A percentile compares a stretch with the other conserved stretches of the same genome.
Evolutionary conservation across 2,888 invertebrate genomes (phyloP).

Genomic region (Zhuqinia jingwanae): DNA sequence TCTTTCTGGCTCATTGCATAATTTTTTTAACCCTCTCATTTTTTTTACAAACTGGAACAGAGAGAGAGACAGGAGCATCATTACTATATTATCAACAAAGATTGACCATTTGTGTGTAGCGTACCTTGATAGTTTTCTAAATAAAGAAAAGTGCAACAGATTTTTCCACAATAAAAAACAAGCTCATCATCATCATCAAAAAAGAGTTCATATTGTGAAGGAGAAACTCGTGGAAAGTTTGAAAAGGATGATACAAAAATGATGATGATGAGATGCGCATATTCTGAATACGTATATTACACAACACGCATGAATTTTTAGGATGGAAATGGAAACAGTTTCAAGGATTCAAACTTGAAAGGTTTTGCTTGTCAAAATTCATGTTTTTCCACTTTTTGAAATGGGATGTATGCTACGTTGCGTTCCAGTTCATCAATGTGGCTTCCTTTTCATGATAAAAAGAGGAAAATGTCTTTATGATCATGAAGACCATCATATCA

Average conservation of each 20-base stretch:
- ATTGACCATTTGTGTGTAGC: too few species aligned
- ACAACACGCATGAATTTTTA: background rate
- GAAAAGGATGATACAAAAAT: background rate
- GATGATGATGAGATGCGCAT: constrained; percentile 17
- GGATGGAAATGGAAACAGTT: constrained; percentile 43
- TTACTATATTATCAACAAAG: constrained; percentile 11
- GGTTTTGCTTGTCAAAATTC: constrained; percentile 61
- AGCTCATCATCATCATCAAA: background rate
- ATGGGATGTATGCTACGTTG: constrained; percentile 45
- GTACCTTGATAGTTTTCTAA: too few species aligned
- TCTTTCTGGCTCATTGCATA: constrained; percentile 17
- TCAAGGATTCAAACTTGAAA: constrained; percentile 51
- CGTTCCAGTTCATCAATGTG: too few species aligned
- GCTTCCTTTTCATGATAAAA: constrained; percentile 46
- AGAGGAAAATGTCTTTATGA: constrained; percentile 24
- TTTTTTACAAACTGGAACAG: constrained; percentile 26
- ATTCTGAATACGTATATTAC: too few species aligned
- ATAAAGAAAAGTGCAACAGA: background rate
- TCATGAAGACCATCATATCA: too few species aligned
- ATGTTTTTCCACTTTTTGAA: constrained; percentile 63
- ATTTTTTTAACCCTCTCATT: constrained; percentile 52
- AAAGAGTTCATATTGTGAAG: background rate
- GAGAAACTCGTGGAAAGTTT: background rate
- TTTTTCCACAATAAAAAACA: background rate
- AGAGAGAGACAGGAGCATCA: constrained; percentile 18